Evolutionary conservation across 2,113 vertebrate species (phyloP), one percentile per base, ranked within the genome.

Genomic region (Catharus minimus): DNA sequence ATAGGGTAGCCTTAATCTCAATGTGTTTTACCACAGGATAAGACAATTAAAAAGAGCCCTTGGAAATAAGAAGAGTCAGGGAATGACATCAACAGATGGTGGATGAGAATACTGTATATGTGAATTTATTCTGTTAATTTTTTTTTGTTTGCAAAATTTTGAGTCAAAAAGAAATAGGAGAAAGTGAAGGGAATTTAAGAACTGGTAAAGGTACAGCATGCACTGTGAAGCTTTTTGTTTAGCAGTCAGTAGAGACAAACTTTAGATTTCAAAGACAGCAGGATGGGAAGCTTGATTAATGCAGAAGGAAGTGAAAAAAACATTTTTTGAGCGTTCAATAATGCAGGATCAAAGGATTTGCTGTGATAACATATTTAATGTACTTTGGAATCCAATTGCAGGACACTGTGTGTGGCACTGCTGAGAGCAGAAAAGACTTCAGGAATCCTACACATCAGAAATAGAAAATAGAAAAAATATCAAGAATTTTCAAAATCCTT

Each of bases 221-320:
- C 5, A n/a, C 19, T 62, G 13, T 78, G 66, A 91, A 73, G 21
- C 5, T 4, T 82, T 95, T 81, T 71, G 57, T 46, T 46, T 60
- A 75, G 44, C 46, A 46, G 28, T 24, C 47, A 81, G 47, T 20
- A 9, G 65, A 92, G 69, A 86, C 30, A 81, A 92, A 88, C 23
- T 82, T 88, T 68, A 77, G 43, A 90, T 90, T 91, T 92, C 80
- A 90, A 92, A 82, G 82, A 65, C 32, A 57, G 58, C 13, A 76
- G 43, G 39, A 88, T 74, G 46, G 88, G 67, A 90, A 21, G 24
- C 17, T 56, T 56, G 72, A 86, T 91, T 86, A 93, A 61, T 32
- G 41, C 23, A 3, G 4, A 43, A 80, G 33, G 12, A 94, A 61
- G 46, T 33, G 10, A 41, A 82, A 93, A 85, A 93, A 85, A 50